These are phyloP conservation scores for Enteromius argenteus DNA, from an alignment of 2,797 vertebrate species.

Conservation along the genomic window DNA sequence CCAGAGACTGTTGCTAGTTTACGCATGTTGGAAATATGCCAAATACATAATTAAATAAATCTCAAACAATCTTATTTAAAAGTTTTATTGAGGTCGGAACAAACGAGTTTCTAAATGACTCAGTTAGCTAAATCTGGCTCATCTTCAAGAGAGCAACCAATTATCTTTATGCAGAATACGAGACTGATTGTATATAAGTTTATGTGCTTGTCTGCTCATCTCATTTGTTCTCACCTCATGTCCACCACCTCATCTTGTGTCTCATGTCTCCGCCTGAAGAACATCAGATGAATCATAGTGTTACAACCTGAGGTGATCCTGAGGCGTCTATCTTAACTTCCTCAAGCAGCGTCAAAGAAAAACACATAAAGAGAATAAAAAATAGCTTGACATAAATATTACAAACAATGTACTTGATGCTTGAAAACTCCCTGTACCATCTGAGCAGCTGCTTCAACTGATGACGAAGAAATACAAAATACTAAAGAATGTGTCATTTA, in stretches of 20 bases:
- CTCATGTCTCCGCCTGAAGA: not conserved
- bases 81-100: not conserved
- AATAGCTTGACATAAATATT: not conserved
- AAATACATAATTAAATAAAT: not conserved
- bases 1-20: no score
- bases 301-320: no score
- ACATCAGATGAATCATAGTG: not conserved
- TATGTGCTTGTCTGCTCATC: not conserved
- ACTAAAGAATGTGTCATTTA: not conserved
- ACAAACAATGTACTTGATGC: not conserved
- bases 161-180: not conserved
- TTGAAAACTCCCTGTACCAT: no score
- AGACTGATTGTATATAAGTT: not conserved
- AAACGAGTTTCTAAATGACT: not conserved
- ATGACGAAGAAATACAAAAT: not conserved
- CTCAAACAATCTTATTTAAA: no score
- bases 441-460: not conserved
- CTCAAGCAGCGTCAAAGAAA: not conserved
- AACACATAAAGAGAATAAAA: not conserved
- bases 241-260: not conserved
- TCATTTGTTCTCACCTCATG: not conserved
- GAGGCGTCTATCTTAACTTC: not conserved
- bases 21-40: no score
- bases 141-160: not conserved
- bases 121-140: not conserved